Evolutionary conservation across 2,888 invertebrate species (phyloP), one percentile per base, ranked within the genome.

Genomic region (Dryadula phaetusa): DNA sequence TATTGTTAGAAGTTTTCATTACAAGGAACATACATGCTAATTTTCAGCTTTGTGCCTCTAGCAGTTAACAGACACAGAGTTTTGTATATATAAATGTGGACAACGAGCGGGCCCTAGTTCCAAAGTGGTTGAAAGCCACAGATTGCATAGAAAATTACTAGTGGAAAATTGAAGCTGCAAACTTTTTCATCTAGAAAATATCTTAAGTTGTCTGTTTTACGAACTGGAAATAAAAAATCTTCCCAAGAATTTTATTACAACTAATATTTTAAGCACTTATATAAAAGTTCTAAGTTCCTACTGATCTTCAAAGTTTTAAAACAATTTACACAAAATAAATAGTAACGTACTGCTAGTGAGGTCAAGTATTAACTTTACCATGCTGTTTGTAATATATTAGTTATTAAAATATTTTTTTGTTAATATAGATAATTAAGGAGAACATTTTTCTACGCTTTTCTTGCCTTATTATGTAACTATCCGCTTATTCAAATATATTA

Each of bases 51-150:
- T n/a, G n/a, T n/a, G n/a, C n/a, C n/a, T n/a, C n/a, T n/a, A n/a
- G n/a, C n/a, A n/a, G n/a, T n/a, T n/a, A n/a, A n/a, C n/a, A n/a
- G n/a, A n/a, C n/a, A n/a, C n/a, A n/a, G n/a, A n/a, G n/a, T n/a
- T n/a, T n/a, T n/a, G n/a, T n/a, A n/a, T n/a, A n/a, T n/a, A 32
- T 83, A 84, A 87, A 85, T 83, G 81, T 76, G 83, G 61, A 82
- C 85, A 88, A 87, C 86, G 85, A 86, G 86, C 86, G 86, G 83
- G 82, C 80, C 75, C 81, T 81, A 78, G 83, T 85, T 86, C 87
- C 82, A 81, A 80, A 84, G 85, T 46, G 58, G 72, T 69, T 69
- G 74, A 71, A 75, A 79, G 78, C 80, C 79, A 77, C 76, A 75
- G 72, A 77, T 76, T 49, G 47, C 58, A 64, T 58, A 64, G 54